Evolutionary conservation across 2,113 vertebrate genomes (phyloP).

Genomic region (Salvelinus namaycush): DNA sequence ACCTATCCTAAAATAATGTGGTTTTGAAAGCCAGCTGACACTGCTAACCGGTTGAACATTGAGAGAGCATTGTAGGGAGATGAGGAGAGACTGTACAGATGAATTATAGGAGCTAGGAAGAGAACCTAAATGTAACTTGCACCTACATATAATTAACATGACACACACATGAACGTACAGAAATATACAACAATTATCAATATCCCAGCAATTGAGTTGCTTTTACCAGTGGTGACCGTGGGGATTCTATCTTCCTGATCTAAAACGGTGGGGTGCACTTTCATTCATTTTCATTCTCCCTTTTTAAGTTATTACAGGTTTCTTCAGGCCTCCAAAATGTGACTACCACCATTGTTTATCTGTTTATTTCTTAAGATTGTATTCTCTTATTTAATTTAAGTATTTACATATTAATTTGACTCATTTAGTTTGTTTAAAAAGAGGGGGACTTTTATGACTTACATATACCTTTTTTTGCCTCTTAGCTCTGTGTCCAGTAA

Average conservation of each 20-base stretch:
- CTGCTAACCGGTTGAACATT: too few relatives aligned
- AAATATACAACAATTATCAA: neutral
- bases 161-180: neutral
- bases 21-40: too few relatives aligned
- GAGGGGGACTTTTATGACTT: conserved; percentile 43
- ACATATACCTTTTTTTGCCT: neutral
- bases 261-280: too few relatives aligned
- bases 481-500: neutral
- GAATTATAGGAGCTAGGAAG: too few relatives aligned
- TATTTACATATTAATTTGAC: conserved; percentile 68
- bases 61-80: too few relatives aligned
- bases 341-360: conserved; percentile 15
- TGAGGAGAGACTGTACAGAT: too few relatives aligned
- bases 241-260: too few relatives aligned
- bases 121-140: too few relatives aligned
- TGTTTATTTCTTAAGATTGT: conserved; percentile 28
- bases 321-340: neutral
- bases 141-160: too few relatives aligned
- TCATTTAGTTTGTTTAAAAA: conserved; percentile 71
- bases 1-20: too few relatives aligned
- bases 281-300: too few relatives aligned
- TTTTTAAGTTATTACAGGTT: too few relatives aligned
- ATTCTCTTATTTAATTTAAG: conserved; percentile 40
- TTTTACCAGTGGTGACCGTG: conserved; percentile 6
- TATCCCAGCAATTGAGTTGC: neutral